Base-by-base conservation (phyloP, 2,797 vertebrate genomes). In the Synanceia verrucosa region DNA sequence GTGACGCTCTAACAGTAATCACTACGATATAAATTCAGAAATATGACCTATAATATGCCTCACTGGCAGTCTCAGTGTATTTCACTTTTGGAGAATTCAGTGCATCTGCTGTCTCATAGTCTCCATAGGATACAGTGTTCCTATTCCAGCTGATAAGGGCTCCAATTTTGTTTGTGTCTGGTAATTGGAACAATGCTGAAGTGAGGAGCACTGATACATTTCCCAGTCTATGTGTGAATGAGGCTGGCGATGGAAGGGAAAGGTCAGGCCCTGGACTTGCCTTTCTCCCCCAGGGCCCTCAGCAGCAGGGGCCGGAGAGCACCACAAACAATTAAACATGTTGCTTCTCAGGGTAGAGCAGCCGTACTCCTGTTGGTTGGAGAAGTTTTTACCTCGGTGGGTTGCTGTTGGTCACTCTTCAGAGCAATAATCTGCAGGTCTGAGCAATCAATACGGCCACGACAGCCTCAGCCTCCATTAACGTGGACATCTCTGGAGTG, bases 241-340 rank as follows among this genome's bases (percentile, higher is more conserved):
- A 91, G 88, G 87, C 89, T 86, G 78, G 90, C 88, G 84, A 78
- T 84, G 86, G 91, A 89, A 91, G 82, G 79, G 75, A 91, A 93
- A 94, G 94, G 94, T 95, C 94, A 95, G 85, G 86, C 86, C 89
- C 90, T 80, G 86, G 85, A 92, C 91, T 90, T 77, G 90, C 84
- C 90, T 88, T 64, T 84, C 80, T 94, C 92, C 93, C 94, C 75
- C 81, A 82, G 90, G 93, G 93, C 89, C 85, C 88, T 70, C 86
- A 81, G 91, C 92, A 70, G 84, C 79, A 83, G 85, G 90, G 90
- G 85, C 93, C 76, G 58, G 82, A 91, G 85, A 91, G 92, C 91
- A 93, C 88, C 90, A 89, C 93, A 94, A 95, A 95, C 94, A 94
- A 95, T 95, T 95, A 95, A 93, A 93, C 91, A 90, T 86, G 89